Evolutionary conservation across 1,140 invertebrate species (phyloP).

Genomic region (Eriosoma lanigerum): DNA sequence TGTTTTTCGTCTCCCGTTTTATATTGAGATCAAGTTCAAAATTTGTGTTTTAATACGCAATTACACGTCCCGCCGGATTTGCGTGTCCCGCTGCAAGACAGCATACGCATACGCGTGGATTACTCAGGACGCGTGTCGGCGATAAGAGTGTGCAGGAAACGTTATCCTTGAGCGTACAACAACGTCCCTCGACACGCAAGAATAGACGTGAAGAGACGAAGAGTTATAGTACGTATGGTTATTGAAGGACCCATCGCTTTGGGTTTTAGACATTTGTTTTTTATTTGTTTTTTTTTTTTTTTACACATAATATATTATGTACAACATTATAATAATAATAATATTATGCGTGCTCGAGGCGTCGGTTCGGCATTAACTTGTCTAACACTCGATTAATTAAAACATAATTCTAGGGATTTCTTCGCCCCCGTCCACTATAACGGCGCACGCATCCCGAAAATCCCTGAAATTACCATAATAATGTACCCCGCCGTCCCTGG

Average conservation of each 20-base stretch:
- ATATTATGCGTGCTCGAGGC: not conserved
- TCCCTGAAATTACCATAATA: slow-evolving; percentile 49
- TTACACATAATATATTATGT: too few relatives aligned
- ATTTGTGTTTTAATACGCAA: slow-evolving; percentile 33
- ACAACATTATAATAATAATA: not conserved
- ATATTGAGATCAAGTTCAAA: not conserved
- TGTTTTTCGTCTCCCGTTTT: too few relatives aligned
- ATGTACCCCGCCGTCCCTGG: slow-evolving; percentile 34
- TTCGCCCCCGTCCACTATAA: not conserved
- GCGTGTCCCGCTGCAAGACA: too few relatives aligned
- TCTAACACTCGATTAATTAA: slow-evolving; percentile 51
- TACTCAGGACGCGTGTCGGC: slow-evolving; percentile 6
- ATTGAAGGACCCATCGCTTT: too few relatives aligned
- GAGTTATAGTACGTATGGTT: too few relatives aligned
- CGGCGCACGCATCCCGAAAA: slow-evolving; percentile 2
- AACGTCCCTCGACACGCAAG: not conserved
- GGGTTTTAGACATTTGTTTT: too few relatives aligned
- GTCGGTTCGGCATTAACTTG: slow-evolving; percentile 48
- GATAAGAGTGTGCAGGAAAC: slow-evolving; percentile 13
- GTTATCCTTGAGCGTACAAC: not conserved
- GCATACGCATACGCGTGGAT: not conserved
- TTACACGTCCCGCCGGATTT: not conserved
- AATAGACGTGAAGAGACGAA: too few relatives aligned
- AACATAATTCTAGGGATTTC: slow-evolving; percentile 44
- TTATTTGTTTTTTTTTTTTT: too few relatives aligned